Conservation (phyloP, 2,888 invertebrate species). For the Hirtodrosophila trivittata region DNA sequence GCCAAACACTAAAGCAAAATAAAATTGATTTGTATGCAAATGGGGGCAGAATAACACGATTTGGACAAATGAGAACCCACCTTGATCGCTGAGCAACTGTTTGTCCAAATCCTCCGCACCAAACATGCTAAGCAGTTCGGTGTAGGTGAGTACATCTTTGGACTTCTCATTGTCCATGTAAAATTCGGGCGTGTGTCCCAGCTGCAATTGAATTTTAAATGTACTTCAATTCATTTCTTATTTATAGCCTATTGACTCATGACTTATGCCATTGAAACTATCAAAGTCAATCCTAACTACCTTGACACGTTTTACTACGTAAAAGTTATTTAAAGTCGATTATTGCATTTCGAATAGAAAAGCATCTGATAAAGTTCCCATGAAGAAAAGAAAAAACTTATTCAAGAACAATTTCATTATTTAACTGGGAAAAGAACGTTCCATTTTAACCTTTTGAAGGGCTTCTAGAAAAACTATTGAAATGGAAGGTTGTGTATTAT, state of each 20-base stretch:
- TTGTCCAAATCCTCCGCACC: constrained; percentile 88
- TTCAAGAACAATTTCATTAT: too few relatives aligned
- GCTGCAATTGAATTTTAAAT: constrained; percentile 84
- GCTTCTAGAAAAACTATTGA: too few relatives aligned
- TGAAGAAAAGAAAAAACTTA: too few relatives aligned
- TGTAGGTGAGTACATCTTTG: constrained; percentile 88
- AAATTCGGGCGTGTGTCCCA: constrained; percentile 91
- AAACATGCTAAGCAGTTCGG: constrained; percentile 88
- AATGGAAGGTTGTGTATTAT: too few relatives aligned
- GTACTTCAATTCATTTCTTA: constrained; percentile 42
- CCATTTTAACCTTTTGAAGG: too few relatives aligned
- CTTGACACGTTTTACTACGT: constrained; percentile 49
- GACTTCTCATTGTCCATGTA: constrained; percentile 87
- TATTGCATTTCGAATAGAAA: background rate
- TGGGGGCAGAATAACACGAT: constrained; percentile 4
- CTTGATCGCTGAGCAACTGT: constrained; percentile 91
- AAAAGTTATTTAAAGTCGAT: constrained; percentile 7
- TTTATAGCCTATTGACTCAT: constrained; percentile 68
- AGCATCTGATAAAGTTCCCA: constrained; percentile 2
- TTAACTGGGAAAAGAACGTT: too few relatives aligned
- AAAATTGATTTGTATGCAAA: constrained; percentile 12
- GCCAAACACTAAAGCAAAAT: constrained; percentile 51
- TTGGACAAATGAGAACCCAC: constrained; percentile 84
- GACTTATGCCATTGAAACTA: constrained; percentile 33
- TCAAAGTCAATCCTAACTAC: constrained; percentile 58